phyloP scores from a whole-genome alignment of 1,140 invertebrate genomes.

The Microplitis mediator region DNA sequence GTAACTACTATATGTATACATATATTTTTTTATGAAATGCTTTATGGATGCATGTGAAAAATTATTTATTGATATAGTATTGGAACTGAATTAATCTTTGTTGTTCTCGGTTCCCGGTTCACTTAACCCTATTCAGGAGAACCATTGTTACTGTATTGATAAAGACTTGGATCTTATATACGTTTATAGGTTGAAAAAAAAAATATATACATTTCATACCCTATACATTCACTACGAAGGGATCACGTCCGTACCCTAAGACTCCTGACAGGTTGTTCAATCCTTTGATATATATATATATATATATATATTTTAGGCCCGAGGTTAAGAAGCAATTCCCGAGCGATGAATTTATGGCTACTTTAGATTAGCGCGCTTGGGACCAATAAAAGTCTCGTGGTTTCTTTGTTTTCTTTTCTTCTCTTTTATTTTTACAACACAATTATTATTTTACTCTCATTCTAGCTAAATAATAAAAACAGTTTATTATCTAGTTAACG shows the following conservation, averaged over 20 bases:
- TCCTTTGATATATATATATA: conserved; percentile 8
- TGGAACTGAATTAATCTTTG: too few relatives aligned
- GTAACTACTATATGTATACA: too few relatives aligned
- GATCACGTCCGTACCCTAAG: conserved; percentile 37
- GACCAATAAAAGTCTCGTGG: conserved; percentile 46
- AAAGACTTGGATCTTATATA: too few relatives aligned
- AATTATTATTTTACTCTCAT: not conserved
- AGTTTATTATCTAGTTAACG: too few relatives aligned
- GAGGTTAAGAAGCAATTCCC: conserved; percentile 49
- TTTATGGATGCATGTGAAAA: too few relatives aligned
- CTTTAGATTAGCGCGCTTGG: conserved; percentile 43
- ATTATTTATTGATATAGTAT: too few relatives aligned
- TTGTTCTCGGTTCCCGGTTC: too few relatives aligned
- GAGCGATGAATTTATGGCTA: conserved; percentile 49
- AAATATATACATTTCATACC: not conserved
- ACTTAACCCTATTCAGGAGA: too few relatives aligned
- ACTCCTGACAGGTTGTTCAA: conserved; percentile 37
- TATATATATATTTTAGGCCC: not conserved
- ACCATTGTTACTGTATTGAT: too few relatives aligned
- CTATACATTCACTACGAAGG: not conserved
- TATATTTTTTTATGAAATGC: too few relatives aligned
- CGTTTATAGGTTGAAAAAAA: too few relatives aligned
- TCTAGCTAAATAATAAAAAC: too few relatives aligned
- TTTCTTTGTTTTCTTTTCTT: conserved; percentile 4
- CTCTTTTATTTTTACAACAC: conserved; percentile 1